Evolutionary conservation across 1,140 invertebrate species (phyloP).

Genomic region (Mycetomoellerius zeteki): DNA sequence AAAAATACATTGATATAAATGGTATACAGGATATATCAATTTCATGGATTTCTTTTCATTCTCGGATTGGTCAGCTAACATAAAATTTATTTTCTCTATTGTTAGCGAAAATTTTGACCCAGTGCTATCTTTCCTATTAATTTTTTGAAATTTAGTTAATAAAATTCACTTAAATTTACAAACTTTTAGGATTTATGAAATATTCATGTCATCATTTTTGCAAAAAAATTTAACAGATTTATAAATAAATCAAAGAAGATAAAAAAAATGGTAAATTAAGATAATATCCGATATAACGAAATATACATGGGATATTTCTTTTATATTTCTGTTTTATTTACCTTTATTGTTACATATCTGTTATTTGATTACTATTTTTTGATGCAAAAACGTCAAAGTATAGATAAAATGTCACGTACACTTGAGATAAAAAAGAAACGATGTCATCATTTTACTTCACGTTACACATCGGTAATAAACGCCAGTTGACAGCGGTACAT

Average conservation of each 20-base stretch:
- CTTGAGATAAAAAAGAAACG: constrained; percentile 4
- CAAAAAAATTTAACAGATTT: background rate
- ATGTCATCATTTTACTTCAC: background rate
- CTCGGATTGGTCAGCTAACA: background rate
- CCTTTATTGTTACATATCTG: background rate
- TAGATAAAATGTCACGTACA: constrained; percentile 4
- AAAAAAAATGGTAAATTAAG: background rate
- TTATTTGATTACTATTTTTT: background rate
- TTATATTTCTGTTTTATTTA: background rate
- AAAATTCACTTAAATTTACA: background rate
- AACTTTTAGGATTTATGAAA: background rate
- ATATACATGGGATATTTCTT: background rate
- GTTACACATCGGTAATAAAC: constrained; percentile 52
- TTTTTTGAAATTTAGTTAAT: background rate
- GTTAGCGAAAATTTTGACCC: background rate
- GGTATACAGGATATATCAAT: background rate
- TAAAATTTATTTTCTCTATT: background rate
- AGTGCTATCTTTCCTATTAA: background rate
- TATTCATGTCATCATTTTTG: background rate
- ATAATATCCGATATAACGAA: background rate
- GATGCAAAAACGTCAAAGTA: constrained; percentile 2
- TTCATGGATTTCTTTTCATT: background rate
- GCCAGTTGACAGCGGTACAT: constrained; percentile 23
- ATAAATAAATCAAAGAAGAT: background rate
- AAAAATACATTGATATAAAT: background rate